Percentiles rank a stretch among this genome's conserved stretches.
These are phyloP conservation scores for Phallusia fumigata DNA, from an alignment of 23 tunicate genomes.

Conservation along the genomic window DNA sequence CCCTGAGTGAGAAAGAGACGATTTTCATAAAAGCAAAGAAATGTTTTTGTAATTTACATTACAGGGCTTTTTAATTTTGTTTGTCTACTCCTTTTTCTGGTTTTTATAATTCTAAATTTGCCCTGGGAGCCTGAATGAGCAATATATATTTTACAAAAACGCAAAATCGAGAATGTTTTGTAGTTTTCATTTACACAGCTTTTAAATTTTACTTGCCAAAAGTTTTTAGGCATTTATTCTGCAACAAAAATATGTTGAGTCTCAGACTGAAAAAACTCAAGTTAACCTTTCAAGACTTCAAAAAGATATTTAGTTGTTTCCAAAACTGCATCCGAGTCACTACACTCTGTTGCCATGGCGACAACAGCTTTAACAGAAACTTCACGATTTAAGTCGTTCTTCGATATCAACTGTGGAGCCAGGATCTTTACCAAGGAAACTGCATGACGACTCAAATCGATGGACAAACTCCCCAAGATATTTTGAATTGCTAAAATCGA, in stretches of 20 bases:
- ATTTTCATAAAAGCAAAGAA: too few relatives aligned
- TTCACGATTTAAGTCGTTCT: slow-evolving; percentile 48
- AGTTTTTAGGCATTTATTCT: too few relatives aligned
- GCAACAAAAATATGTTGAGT: too few relatives aligned
- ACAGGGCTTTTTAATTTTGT: too few relatives aligned
- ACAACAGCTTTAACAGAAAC: slow-evolving; percentile 29
- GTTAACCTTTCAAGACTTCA: slow-evolving; percentile 83
- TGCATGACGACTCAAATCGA: slow-evolving; percentile 84
- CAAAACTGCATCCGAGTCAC: slow-evolving; percentile 67
- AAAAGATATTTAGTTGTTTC: slow-evolving; percentile 50
- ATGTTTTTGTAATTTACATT: too few relatives aligned
- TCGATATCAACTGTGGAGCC: slow-evolving; percentile 62
- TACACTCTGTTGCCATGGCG: slow-evolving; percentile 64
- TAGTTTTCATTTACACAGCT: too few relatives aligned
- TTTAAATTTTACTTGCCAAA: too few relatives aligned
- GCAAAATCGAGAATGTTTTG: too few relatives aligned
- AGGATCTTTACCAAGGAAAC: slow-evolving; percentile 40
- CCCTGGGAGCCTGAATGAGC: slow-evolving; percentile 35
- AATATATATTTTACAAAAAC: too few relatives aligned
- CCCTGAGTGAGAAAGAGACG: too few relatives aligned
- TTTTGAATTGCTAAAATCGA: slow-evolving; percentile 29
- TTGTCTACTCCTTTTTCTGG: too few relatives aligned
- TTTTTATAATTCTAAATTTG: slow-evolving; percentile 60
- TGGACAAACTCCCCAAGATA: slow-evolving; percentile 32
- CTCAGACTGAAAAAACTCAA: too few relatives aligned